Evolutionary conservation across 2,113 vertebrate species (phyloP).

Genomic region (Jacana jacana): DNA sequence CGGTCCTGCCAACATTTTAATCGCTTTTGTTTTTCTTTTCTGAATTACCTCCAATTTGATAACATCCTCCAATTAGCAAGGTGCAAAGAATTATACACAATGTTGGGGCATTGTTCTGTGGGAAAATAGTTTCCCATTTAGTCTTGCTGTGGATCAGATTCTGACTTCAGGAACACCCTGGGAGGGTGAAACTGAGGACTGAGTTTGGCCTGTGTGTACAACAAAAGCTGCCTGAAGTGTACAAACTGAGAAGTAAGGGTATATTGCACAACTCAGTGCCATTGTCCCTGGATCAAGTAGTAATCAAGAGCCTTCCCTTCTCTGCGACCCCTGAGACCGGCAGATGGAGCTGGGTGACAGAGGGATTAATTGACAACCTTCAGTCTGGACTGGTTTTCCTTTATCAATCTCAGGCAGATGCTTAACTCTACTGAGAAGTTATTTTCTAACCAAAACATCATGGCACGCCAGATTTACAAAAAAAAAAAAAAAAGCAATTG

Average conservation of each 20-base stretch:
- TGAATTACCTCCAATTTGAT: conserved; percentile 10
- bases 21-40: background rate
- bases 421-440: background rate
- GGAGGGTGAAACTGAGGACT: background rate
- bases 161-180: background rate
- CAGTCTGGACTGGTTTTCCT: background rate
- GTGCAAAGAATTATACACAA: background rate
- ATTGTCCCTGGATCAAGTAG: background rate
- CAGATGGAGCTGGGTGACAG: background rate
- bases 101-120: background rate
- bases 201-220: background rate
- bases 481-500: background rate
- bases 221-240: background rate
- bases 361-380: background rate
- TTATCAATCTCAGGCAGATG: background rate
- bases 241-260: background rate
- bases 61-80: background rate
- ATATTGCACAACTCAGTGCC: background rate
- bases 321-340: background rate
- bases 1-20: background rate
- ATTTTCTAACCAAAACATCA: conserved; percentile 11
- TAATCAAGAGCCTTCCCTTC: background rate
- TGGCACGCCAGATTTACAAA: background rate
- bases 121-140: background rate
- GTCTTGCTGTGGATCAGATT: background rate